phyloP scores from a whole-genome alignment of 2,797 vertebrate species.

The Chelmon rostratus region DNA sequence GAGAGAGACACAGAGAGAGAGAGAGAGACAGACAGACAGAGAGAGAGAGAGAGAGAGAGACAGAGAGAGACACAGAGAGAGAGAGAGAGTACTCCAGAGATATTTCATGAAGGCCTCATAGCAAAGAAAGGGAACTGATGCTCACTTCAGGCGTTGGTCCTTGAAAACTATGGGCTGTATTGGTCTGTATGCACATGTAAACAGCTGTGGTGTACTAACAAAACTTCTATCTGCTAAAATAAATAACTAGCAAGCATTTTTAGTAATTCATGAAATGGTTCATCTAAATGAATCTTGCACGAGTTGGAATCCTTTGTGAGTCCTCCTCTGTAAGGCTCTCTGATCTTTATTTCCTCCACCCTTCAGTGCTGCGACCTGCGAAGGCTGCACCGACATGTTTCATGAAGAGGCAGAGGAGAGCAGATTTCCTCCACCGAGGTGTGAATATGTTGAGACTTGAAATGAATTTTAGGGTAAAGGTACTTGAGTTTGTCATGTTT shows the following conservation, averaged over 20 bases:
- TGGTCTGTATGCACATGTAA: slow-evolving; percentile 7
- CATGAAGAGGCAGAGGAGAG: slow-evolving; percentile 16
- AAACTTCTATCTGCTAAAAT: slow-evolving; percentile 18
- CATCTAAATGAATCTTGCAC: background rate
- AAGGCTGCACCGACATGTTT: slow-evolving; percentile 24
- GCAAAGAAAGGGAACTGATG: slow-evolving; percentile 53
- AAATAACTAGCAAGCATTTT: slow-evolving; percentile 13
- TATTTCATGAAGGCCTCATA: slow-evolving; percentile 59
- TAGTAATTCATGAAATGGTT: slow-evolving; percentile 30
- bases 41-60: background rate
- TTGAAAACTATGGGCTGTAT: slow-evolving; percentile 54
- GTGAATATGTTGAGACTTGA: slow-evolving; percentile 13
- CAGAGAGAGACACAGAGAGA: slow-evolving; percentile 14
- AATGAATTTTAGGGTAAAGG: background rate
- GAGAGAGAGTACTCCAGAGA: slow-evolving; percentile 16
- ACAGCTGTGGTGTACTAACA: slow-evolving; percentile 11
- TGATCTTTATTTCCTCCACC: slow-evolving; percentile 33
- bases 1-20: slow-evolving; percentile 11
- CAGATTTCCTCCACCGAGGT: slow-evolving; percentile 1
- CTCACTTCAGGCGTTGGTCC: slow-evolving; percentile 64
- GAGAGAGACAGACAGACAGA: too few relatives aligned
- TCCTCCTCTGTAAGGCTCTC: slow-evolving; percentile 17
- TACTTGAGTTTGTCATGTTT: slow-evolving; percentile 5
- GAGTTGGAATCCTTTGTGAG: slow-evolving; percentile 18
- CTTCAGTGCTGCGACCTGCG: slow-evolving; percentile 15